These are phyloP conservation scores for Thymelicus acteon DNA, from an alignment of 2,888 invertebrate genomes.

Conservation along the genomic window DNA sequence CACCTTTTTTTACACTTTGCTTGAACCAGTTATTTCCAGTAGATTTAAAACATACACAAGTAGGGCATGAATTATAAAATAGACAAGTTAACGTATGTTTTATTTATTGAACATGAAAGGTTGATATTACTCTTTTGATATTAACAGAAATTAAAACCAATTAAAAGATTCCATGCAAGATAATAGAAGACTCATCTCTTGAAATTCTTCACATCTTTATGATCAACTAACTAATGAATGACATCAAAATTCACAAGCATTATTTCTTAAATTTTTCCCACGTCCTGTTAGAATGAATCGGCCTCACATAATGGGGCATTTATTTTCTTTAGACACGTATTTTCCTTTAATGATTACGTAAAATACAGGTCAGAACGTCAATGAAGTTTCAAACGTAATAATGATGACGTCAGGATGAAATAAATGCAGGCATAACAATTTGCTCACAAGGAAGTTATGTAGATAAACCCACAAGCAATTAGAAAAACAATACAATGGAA, in stretches of 20 bases:
- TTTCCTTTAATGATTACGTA: conserved; percentile 10
- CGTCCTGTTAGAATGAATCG: neutral
- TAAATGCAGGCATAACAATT: conserved; percentile 22
- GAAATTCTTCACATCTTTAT: neutral
- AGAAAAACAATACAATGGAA: conserved; percentile 29
- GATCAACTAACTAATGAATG: neutral
- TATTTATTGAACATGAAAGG: no score
- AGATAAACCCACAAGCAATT: conserved; percentile 22
- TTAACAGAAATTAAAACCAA: no score
- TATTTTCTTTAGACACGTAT: conserved; percentile 2
- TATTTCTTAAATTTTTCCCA: neutral
- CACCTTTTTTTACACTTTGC: neutral
- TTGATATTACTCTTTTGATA: no score
- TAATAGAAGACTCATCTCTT: no score
- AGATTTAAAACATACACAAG: neutral
- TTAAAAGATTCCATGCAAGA: no score
- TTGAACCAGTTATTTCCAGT: neutral
- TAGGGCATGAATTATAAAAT: no score
- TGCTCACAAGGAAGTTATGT: conserved; percentile 28
- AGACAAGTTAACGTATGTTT: no score
- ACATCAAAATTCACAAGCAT: neutral
- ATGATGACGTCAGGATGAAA: conserved; percentile 20
- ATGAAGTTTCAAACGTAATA: conserved; percentile 14
- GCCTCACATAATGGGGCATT: neutral
- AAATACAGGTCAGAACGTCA: conserved; percentile 10